phyloP scores from a whole-genome alignment of 2,797 vertebrate species.

The Synaphobranchus kaupii region DNA sequence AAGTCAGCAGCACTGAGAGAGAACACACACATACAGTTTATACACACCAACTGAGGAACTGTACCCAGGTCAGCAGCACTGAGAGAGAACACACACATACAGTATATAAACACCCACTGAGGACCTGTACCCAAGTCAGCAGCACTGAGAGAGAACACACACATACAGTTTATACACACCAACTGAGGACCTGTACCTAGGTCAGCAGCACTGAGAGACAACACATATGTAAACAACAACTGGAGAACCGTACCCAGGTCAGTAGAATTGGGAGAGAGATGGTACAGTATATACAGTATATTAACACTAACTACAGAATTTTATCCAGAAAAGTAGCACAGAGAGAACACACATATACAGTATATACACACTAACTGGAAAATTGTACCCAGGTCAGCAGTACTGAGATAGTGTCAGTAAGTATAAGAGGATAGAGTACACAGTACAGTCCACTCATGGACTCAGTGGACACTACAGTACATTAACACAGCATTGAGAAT shows the following conservation, averaged over 20 bases:
- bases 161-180: not conserved
- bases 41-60: not conserved
- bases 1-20: conserved; percentile 81
- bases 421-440: not conserved
- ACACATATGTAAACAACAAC: conserved; percentile 68
- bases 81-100: not conserved
- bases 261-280: conserved; percentile 71
- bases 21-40: not conserved
- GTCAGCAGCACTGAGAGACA: not conserved
- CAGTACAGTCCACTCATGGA: not conserved
- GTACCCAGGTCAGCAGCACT: not conserved
- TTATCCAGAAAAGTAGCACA: not conserved
- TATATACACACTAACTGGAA: conserved; percentile 74
- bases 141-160: not conserved
- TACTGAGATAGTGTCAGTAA: not conserved
- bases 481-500: not conserved
- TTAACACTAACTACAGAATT: not conserved
- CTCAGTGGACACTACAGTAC: not conserved
- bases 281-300: not conserved
- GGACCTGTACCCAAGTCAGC: not conserved
- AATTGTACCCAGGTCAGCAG: conserved; percentile 58
- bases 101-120: not conserved
- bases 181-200: not conserved
- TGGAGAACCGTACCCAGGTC: conserved; percentile 83
- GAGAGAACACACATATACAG: too few relatives aligned